These are phyloP conservation scores for Sylvicola cinctus DNA, from an alignment of 2,888 invertebrate species.

Conservation along the genomic window DNA sequence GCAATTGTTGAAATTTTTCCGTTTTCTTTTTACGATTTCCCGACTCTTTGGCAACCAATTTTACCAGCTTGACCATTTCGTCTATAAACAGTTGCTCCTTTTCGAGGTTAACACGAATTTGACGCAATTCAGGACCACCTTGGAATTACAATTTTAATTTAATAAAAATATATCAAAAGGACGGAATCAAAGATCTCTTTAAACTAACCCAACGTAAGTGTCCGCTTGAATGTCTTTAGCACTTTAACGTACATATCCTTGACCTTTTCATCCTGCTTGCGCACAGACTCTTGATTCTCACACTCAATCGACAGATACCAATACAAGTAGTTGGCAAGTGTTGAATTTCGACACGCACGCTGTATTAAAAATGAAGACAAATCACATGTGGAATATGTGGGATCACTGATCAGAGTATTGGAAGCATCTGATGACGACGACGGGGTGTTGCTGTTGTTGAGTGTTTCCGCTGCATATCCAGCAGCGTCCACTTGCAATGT, in stretches of 20 bases:
- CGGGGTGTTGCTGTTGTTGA: conserved; percentile 10
- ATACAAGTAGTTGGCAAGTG: conserved; percentile 88
- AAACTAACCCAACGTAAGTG: conserved; percentile 36
- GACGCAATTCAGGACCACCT: conserved; percentile 48
- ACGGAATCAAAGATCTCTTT: neutral
- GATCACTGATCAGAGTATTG: conserved; percentile 28
- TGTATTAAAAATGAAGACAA: conserved; percentile 79
- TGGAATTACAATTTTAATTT: conserved; percentile 5
- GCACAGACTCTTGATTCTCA: conserved; percentile 57
- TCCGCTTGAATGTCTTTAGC: conserved; percentile 64
- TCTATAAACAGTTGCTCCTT: conserved; percentile 83
- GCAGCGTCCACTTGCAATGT: too few species aligned
- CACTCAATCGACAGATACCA: conserved; percentile 94
- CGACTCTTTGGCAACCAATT: conserved; percentile 72
- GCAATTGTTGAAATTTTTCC: conserved; percentile 63
- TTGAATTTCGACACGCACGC: conserved; percentile 72
- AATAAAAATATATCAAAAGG: neutral
- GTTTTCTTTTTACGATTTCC: conserved; percentile 84
- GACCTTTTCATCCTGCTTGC: conserved; percentile 49
- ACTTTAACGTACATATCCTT: conserved; percentile 78
- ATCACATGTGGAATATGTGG: conserved; percentile 31
- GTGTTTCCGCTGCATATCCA: conserved; percentile 10
- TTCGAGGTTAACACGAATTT: conserved; percentile 51
- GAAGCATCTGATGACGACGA: conserved; percentile 25
- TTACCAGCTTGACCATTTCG: conserved; percentile 71